Conservation (phyloP, 2,113 vertebrate genomes). For the Phaetusa simplex region DNA sequence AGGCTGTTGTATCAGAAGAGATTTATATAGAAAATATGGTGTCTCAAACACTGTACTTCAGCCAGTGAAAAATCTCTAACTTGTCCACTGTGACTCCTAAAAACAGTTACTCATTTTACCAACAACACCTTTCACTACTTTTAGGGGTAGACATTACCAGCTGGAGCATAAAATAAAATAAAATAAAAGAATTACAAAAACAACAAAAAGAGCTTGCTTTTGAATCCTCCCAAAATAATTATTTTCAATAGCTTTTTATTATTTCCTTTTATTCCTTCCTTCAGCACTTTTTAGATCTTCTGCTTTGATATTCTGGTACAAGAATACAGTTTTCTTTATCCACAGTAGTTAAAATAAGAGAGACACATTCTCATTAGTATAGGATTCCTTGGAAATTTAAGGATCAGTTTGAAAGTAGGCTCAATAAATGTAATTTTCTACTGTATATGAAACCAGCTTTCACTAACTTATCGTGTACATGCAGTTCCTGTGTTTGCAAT, state of each 20-base stretch:
- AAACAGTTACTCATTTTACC: neutral
- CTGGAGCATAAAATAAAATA: neutral
- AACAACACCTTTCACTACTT: neutral
- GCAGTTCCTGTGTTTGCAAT: neutral
- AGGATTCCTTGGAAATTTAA: neutral
- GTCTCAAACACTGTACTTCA: neutral
- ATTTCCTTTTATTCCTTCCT: neutral
- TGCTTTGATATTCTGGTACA: neutral
- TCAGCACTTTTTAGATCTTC: neutral
- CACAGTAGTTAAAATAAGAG: neutral
- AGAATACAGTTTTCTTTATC: neutral
- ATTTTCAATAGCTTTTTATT: neutral
- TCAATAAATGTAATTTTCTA: neutral
- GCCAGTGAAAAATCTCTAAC: neutral
- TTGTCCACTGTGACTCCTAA: neutral
- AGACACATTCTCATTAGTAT: neutral
- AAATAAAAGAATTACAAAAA: neutral
- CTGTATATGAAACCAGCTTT: neutral
- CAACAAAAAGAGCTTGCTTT: neutral
- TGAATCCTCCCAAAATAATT: neutral
- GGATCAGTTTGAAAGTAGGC: neutral
- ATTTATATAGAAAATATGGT: neutral
- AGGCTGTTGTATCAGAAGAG: neutral
- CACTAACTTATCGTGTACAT: neutral
- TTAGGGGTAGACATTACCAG: neutral